A percentile compares a stretch with the other conserved stretches of the same genome.
Evolutionary conservation across 2,113 vertebrate genomes (phyloP).

Genomic region (Motacilla alba): DNA sequence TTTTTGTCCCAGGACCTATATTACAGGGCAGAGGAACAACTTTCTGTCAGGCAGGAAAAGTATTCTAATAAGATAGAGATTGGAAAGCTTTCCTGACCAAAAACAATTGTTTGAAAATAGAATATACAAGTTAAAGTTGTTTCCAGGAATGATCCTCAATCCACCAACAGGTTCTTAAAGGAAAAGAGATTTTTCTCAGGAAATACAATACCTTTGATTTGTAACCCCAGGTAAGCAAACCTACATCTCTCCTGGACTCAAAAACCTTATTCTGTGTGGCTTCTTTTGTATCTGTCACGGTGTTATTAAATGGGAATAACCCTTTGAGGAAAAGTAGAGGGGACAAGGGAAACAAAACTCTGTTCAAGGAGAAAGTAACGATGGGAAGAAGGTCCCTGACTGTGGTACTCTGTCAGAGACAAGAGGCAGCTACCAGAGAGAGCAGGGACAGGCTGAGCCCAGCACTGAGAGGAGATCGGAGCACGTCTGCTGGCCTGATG

Average conservation of each 20-base stretch:
- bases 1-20: constrained; percentile 5
- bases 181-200: neutral
- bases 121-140: neutral
- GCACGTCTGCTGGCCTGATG: neutral
- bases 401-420: neutral
- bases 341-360: neutral
- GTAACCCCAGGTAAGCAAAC: neutral
- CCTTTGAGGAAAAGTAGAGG: neutral
- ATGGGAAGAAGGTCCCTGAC: neutral
- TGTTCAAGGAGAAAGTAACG: neutral
- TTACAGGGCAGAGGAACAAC: neutral
- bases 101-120: neutral
- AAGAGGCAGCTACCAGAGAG: neutral
- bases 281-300: neutral
- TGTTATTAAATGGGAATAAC: neutral
- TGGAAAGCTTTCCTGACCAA: neutral
- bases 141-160: neutral
- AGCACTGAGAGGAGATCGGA: neutral
- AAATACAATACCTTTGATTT: neutral
- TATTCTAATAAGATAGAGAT: neutral
- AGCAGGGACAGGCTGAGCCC: neutral
- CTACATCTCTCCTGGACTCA: neutral
- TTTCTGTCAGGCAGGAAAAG: neutral
- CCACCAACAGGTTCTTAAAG: neutral
- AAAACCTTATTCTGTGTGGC: neutral